A percentile compares a stretch with the other conserved stretches of the same genome.
Evolutionary conservation across 2,888 invertebrate genomes (phyloP).

Genomic region (Brachyptera putata): DNA sequence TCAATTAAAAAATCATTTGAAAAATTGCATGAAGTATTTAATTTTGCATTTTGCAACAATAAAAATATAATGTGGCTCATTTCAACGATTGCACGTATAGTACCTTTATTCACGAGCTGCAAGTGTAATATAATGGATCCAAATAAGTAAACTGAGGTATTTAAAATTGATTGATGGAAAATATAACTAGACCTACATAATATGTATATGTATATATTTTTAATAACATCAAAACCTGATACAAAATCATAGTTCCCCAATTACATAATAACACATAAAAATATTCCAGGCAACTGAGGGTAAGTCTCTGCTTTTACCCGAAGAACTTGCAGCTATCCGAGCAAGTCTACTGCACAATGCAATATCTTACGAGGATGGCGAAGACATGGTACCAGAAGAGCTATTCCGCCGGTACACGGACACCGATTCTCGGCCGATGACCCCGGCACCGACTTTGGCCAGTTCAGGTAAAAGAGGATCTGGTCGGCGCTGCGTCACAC

Average conservation of each 20-base stretch:
- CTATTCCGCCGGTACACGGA: conserved; percentile 75
- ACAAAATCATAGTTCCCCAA: too few species aligned
- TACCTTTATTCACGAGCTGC: too few species aligned
- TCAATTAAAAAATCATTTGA: too few species aligned
- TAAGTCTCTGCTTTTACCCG: conserved; percentile 39
- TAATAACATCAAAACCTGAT: too few species aligned
- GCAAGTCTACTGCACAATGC: conserved; percentile 44
- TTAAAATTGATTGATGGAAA: not conserved
- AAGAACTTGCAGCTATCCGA: conserved; percentile 44
- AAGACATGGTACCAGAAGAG: conserved; percentile 69
- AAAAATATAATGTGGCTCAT: too few species aligned
- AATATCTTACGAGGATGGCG: conserved; percentile 44
- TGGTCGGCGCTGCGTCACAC: conserved; percentile 58
- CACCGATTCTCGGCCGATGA: conserved; percentile 76
- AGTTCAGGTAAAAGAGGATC: conserved; percentile 46
- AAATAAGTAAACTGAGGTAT: too few species aligned
- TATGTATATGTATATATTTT: too few species aligned
- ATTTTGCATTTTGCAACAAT: too few species aligned
- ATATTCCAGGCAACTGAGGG: conserved; percentile 37
- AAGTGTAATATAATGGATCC: too few species aligned
- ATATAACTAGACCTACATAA: not conserved
- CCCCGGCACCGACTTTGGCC: conserved; percentile 72
- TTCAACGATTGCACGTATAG: too few species aligned
- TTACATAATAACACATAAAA: too few species aligned
- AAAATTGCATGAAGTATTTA: too few species aligned